Percentiles rank a stretch among this genome's conserved stretches.
Evolutionary conservation across 2,797 vertebrate genomes (phyloP).

Genomic region (Florisuga fusca): DNA sequence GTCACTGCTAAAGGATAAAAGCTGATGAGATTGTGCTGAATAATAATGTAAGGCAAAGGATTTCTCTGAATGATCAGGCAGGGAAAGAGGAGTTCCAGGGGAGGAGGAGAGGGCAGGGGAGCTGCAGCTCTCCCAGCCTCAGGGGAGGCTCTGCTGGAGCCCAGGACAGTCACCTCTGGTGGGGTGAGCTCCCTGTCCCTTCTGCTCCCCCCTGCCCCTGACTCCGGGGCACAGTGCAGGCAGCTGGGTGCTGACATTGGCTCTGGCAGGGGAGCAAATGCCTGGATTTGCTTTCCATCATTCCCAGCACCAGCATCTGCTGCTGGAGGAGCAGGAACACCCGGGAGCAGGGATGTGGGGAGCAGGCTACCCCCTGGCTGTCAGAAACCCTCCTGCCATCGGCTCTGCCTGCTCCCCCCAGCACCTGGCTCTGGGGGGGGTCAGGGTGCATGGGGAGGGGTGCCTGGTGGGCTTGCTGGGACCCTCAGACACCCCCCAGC

Average conservation of each 20-base stretch:
- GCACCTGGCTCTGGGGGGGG: neutral
- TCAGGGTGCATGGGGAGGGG: rapidly evolving
- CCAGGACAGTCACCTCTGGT: no score
- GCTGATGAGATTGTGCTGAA: slow-evolving; percentile 50
- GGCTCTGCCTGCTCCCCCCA: no score
- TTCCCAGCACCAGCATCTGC: no score
- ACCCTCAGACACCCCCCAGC: neutral
- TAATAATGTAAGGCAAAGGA: slow-evolving; percentile 21
- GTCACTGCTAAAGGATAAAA: slow-evolving; percentile 70
- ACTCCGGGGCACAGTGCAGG: neutral
- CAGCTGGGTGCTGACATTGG: neutral
- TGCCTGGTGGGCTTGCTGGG: neutral
- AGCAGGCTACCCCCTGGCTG: neutral
- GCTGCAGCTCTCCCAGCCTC: neutral
- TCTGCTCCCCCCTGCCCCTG: no score
- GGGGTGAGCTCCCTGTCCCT: no score
- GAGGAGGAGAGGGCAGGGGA: neutral
- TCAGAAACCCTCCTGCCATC: neutral
- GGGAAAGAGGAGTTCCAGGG: neutral
- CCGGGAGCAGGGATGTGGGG: neutral
- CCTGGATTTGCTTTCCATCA: neutral
- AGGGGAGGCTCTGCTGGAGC: no score
- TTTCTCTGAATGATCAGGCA: neutral
- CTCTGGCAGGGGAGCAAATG: neutral
- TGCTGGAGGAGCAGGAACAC: neutral